These are phyloP conservation scores for Dicranocentrus wangi DNA, from an alignment of 2,888 invertebrate genomes.

Conservation along the genomic window DNA sequence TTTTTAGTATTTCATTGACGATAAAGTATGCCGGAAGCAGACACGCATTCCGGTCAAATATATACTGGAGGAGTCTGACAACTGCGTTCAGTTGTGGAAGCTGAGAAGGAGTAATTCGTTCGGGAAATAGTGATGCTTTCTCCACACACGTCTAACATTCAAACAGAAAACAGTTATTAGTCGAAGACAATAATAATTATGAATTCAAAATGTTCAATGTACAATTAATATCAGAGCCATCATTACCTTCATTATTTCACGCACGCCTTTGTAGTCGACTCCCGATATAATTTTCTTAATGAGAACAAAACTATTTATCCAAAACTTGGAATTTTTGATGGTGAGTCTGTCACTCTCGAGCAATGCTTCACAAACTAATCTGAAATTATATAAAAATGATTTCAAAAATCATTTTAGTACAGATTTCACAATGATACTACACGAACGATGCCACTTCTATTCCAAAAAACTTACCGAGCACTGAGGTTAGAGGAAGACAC, in stretches of 20 bases:
- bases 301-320: slow-evolving; percentile 90
- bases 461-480: slow-evolving; percentile 79
- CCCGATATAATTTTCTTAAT: slow-evolving; percentile 89
- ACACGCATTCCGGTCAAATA: slow-evolving; percentile 93
- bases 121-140: slow-evolving; percentile 88
- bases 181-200: too few species aligned
- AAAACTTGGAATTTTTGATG: slow-evolving; percentile 87
- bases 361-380: slow-evolving; percentile 90
- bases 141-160: slow-evolving; percentile 85
- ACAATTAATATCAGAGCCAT: too few species aligned
- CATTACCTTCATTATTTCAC: slow-evolving; percentile 90
- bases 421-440: neutral
- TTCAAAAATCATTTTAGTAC: neutral
- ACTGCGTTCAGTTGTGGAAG: slow-evolving; percentile 88
- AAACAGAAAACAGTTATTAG: neutral
- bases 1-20: slow-evolving; percentile 94
- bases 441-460: neutral
- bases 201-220: too few species aligned
- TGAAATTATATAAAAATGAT: slow-evolving; percentile 73
- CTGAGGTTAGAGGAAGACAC: slow-evolving; percentile 84
- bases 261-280: slow-evolving; percentile 95
- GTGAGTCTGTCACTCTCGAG: slow-evolving; percentile 88
- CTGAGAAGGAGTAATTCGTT: slow-evolving; percentile 85
- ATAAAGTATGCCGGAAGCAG: slow-evolving; percentile 95
- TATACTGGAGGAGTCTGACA: slow-evolving; percentile 87